Evolutionary conservation across 2,113 vertebrate species (phyloP), one percentile per base, ranked within the genome.

Genomic region (Dasypus novemcinctus): DNA sequence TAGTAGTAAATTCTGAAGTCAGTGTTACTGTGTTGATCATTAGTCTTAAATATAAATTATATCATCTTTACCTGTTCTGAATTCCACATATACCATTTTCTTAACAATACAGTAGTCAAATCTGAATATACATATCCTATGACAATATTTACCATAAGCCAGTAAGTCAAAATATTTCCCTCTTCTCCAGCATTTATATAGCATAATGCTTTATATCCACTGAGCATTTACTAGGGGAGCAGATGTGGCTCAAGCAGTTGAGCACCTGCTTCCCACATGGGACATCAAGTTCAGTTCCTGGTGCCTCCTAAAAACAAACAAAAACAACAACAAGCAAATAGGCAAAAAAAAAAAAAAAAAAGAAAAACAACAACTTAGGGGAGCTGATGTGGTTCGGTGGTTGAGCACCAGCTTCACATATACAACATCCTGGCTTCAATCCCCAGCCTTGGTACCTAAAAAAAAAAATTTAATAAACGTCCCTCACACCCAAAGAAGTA

Each of bases 41-140:
- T 74, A 91, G 46, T 76, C 71, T 66, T 93, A 84, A 91, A n/a
- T 93, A 27, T 74, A 57, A 93, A 46, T 80, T 64, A 57, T 59
- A 64, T 83, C 6, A 94, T 66, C 61, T 94, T 86, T 68, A 17
- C 36, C 63, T 87, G 90, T 79, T 95, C 74, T 86, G 29, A 94
- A 79, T 91, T 90, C 93, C 64, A 81, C 57, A 82, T 38, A 86
- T 1, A 68, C 57, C 81, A 64, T 78, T 41, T 91, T 89, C 59
- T 74, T 69, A 88, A 84, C 12, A 90, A 38, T 57, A 36, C 0
- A 29, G 4, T 72, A 79, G 54, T 68, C 66, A 27, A 86, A 93
- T 89, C 46, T 84, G 38, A 54, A 80, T 17, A 57, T 5, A 93
- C 8, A 75, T 52, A 36, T 76, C 43, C 31, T 82, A 41, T 36